Evolutionary conservation across 2,888 invertebrate species (phyloP).

Genomic region (Crocallis elinguaria): DNA sequence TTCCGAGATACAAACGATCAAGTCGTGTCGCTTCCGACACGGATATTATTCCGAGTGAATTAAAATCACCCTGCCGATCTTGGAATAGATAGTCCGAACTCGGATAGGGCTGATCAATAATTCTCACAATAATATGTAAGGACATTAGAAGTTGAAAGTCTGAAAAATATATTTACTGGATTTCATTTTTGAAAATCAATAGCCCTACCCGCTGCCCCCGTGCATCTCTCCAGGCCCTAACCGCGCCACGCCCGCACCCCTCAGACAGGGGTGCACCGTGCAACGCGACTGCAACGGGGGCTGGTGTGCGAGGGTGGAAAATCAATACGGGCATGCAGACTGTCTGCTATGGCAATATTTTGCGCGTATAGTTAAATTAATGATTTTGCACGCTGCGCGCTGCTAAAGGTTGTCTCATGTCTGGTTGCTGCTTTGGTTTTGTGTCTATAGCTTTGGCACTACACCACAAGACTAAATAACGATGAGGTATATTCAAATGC

Average conservation of each 20-base stretch:
- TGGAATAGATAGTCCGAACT: background rate
- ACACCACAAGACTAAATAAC: no score
- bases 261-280: constrained; percentile 34
- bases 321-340: constrained; percentile 54
- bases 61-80: no score
- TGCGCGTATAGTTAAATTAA: background rate
- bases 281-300: constrained; percentile 24
- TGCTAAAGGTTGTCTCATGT: no score
- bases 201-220: constrained; percentile 1
- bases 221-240: constrained; percentile 30
- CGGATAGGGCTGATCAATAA: background rate
- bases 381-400: background rate
- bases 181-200: background rate
- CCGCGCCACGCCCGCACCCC: constrained; percentile 24
- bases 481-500: no score
- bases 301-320: constrained; percentile 32
- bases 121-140: background rate
- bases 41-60: no score
- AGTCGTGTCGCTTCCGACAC: no score
- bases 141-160: no score
- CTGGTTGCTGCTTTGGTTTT: no score
- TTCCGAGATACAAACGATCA: no score
- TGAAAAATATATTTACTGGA: background rate
- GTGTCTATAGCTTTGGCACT: no score
- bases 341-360: constrained; percentile 6